Percentiles rank a stretch among this genome's conserved stretches.
These are phyloP conservation scores for Lithophane leautieri DNA, from an alignment of 2,888 invertebrate species.

Conservation along the genomic window DNA sequence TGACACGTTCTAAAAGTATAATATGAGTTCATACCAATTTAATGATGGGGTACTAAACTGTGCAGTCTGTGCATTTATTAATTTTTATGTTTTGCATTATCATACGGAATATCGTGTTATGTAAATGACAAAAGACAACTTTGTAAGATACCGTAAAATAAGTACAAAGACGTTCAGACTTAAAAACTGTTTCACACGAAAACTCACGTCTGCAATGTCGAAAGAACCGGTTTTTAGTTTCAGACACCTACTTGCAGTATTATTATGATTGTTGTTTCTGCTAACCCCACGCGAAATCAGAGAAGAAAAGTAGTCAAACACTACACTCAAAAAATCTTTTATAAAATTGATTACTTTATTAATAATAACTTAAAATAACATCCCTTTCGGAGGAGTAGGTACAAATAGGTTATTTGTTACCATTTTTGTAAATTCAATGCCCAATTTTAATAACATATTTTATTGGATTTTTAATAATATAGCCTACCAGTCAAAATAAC, in stretches of 20 bases:
- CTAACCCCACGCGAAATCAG: background rate
- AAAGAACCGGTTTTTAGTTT: background rate
- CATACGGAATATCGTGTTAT: background rate
- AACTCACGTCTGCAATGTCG: no score
- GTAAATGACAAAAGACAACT: conserved; percentile 6
- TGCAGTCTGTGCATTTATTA: conserved; percentile 20
- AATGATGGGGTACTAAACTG: conserved; percentile 9
- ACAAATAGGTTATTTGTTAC: background rate
- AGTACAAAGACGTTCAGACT: background rate
- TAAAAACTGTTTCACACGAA: background rate
- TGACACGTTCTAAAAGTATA: background rate
- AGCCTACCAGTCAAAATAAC: no score
- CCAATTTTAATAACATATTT: no score
- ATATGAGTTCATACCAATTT: conserved; percentile 27
- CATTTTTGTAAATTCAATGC: no score
- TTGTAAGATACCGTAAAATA: conserved; percentile 2
- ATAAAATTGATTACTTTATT: no score
- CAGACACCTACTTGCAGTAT: background rate
- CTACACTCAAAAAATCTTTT: no score
- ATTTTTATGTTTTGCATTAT: conserved; percentile 14
- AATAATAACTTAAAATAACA: background rate
- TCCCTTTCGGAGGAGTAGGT: background rate
- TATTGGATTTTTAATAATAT: no score
- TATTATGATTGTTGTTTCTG: background rate
- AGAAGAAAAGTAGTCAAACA: background rate